Evolutionary conservation across 1,140 invertebrate species (phyloP), one percentile per base, ranked within the genome.

Genomic region (Dreissena polymorpha): DNA sequence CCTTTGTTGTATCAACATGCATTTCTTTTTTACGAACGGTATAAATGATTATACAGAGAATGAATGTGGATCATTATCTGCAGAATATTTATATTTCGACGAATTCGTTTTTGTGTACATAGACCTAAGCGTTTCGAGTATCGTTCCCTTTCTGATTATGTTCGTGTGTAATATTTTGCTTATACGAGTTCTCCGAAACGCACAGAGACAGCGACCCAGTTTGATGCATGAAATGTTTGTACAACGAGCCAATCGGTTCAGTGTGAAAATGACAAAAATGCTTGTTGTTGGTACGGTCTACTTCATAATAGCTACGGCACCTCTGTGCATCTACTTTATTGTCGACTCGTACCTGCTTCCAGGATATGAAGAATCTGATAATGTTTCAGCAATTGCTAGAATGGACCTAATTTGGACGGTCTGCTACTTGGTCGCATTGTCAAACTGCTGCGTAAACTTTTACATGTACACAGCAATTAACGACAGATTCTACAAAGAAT

Each of bases 401-500:
- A 82, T 88, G 68, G 81, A 88, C 51, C 21, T 94, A 0, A 89
- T 94, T 21, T 95, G 96, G 88, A 94, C 95, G 50, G 92, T 94
- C 73, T 91, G 90, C 78, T 95, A 93, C 85, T 90, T 93, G n/a
- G 92, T 96, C 16, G 97, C 96, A 91, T 95, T 96, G 87, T 96
- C 95, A 12, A 97, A 97, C 91, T 97, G 96, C 88, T 95, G 96
- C 67, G 96, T 97, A 65, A 97, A 97, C 93, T 97, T 97, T 91
- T 94, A 96, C 14, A 93, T 97, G 25, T 97, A 97, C 91, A 96
- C 96, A 89, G 94, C 96, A 75, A 95, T 94, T 85, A 96, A 96
- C 6, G 95, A 96, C 89, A 96, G 96, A 92, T 97, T 97, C 91
- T 93, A 96, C 39, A 94, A 94, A 83, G 95, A 87, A 29, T 53